These are phyloP conservation scores for Globodera rostochiensis DNA, from an alignment of 1,140 invertebrate genomes.

Conservation along the genomic window DNA sequence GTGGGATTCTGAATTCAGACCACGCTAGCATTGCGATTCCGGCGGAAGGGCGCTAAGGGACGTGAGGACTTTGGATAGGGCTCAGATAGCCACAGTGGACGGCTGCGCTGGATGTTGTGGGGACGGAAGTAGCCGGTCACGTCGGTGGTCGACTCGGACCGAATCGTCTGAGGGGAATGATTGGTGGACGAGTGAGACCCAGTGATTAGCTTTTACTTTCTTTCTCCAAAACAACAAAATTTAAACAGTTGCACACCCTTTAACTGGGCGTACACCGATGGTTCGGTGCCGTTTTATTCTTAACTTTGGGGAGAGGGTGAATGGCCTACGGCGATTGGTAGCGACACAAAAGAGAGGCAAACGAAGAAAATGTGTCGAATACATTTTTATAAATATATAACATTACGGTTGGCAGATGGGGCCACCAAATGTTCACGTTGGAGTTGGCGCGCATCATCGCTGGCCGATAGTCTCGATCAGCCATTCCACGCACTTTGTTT, in stretches of 20 bases:
- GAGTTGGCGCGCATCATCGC: background rate
- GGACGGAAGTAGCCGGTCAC: conserved; percentile 26
- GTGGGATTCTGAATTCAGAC: background rate
- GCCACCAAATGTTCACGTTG: conserved; percentile 4
- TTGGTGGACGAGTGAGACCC: background rate
- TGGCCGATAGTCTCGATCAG: background rate
- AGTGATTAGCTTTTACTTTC: too few relatives aligned
- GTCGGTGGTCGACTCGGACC: conserved; percentile 20
- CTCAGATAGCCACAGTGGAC: conserved; percentile 24
- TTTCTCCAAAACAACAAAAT: too few relatives aligned
- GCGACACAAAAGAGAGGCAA: too few relatives aligned
- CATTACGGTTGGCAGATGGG: background rate
- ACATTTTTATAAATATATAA: too few relatives aligned
- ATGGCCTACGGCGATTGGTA: too few relatives aligned
- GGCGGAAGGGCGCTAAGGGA: conserved; percentile 1
- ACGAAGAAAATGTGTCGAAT: too few relatives aligned
- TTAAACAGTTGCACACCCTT: too few relatives aligned
- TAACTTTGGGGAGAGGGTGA: too few relatives aligned
- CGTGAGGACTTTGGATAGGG: conserved; percentile 1
- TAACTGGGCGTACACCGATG: too few relatives aligned
- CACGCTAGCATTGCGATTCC: conserved; percentile 15
- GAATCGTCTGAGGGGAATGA: background rate
- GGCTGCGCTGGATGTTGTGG: background rate
- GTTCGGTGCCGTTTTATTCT: too few relatives aligned
- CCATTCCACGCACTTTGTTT: background rate